Percentiles rank a stretch among this genome's conserved stretches.
These are phyloP conservation scores for Fragum whitleyi DNA, from an alignment of 2,888 invertebrate genomes.

Conservation along the genomic window DNA sequence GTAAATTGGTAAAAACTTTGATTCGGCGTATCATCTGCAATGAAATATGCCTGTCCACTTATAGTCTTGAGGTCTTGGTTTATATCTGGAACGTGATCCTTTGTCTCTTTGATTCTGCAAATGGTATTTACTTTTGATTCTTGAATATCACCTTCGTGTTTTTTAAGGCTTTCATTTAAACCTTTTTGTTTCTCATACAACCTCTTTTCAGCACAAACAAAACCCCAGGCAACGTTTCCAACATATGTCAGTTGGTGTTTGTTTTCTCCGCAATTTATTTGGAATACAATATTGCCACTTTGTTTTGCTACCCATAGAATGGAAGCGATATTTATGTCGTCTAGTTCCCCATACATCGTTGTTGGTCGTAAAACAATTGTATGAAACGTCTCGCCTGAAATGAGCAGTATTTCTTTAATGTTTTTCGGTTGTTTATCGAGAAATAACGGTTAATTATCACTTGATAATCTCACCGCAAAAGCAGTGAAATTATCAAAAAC, in stretches of 20 bases:
- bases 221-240: slow-evolving; percentile 89
- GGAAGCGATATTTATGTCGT: slow-evolving; percentile 87
- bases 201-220: slow-evolving; percentile 87
- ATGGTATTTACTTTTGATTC: no score
- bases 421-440: no score
- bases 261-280: slow-evolving; percentile 86
- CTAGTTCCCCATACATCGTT: slow-evolving; percentile 88
- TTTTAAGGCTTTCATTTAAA: no score
- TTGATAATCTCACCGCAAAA: no score
- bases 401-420: no score
- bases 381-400: no score
- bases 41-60: slow-evolving; percentile 16
- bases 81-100: no score
- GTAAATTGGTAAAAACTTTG: slow-evolving; percentile 30
- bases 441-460: no score
- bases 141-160: no score
- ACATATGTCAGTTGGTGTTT: slow-evolving; percentile 84
- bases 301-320: slow-evolving; percentile 86
- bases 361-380: not conserved
- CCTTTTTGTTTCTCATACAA: slow-evolving; percentile 7
- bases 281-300: slow-evolving; percentile 86
- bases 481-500: no score
- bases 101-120: no score
- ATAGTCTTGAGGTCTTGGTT: no score
- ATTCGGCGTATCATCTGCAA: slow-evolving; percentile 40